These are phyloP conservation scores for Listronotus bonariensis DNA, from an alignment of 1,140 invertebrate species.

Conservation along the genomic window DNA sequence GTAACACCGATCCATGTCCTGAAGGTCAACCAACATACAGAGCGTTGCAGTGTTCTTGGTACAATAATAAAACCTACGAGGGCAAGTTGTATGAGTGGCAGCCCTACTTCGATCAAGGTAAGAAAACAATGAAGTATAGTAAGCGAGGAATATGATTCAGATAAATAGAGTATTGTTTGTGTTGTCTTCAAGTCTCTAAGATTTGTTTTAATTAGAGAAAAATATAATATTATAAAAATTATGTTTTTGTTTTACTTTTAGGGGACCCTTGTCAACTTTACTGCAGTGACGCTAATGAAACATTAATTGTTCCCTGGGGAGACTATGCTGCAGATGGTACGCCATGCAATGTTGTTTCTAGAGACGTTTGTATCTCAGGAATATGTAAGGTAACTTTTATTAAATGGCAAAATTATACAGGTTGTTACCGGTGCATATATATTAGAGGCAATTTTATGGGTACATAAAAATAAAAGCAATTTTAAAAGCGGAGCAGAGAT, in stretches of 20 bases:
- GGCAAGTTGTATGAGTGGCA: constrained; percentile 78
- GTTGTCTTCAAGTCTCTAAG: no score
- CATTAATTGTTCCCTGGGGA: constrained; percentile 71
- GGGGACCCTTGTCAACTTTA: constrained; percentile 82
- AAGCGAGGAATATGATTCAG: no score
- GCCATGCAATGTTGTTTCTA: constrained; percentile 74
- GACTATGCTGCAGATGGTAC: constrained; percentile 78
- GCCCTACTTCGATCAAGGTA: constrained; percentile 82
- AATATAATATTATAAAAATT: no score
- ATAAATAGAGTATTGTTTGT: no score
- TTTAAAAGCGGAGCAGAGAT: no score
- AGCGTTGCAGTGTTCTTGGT: constrained; percentile 76
- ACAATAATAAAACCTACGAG: constrained; percentile 75
- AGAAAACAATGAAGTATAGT: no score
- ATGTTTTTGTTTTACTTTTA: constrained; percentile 20
- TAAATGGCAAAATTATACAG: no score
- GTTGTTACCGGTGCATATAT: no score
- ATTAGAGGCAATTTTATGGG: no score
- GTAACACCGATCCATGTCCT: constrained; percentile 74
- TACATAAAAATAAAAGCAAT: no score
- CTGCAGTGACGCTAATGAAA: constrained; percentile 74
- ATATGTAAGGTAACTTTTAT: constrained; percentile 65
- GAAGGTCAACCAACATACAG: constrained; percentile 73
- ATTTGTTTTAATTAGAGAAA: no score
- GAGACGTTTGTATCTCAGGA: constrained; percentile 82